Evolutionary conservation across 2,888 invertebrate genomes (phyloP).

Genomic region (Melanostoma scalare): DNA sequence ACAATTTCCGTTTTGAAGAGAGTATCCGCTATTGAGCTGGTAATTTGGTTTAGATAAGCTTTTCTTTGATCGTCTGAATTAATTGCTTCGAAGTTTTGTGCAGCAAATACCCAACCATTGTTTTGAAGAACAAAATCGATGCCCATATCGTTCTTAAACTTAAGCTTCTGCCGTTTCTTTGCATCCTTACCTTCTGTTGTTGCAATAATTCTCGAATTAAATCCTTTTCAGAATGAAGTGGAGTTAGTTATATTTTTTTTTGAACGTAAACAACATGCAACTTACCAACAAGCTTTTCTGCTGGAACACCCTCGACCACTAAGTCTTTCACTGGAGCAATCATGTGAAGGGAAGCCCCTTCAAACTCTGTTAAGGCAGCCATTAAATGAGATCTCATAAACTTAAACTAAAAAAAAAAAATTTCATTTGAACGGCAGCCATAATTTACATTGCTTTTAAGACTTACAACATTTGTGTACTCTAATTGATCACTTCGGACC

Average conservation of each 20-base stretch:
- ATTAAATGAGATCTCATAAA: conserved; percentile 76
- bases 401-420: conserved; percentile 76
- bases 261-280: not conserved
- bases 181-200: conserved; percentile 85
- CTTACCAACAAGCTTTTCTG: conserved; percentile 81
- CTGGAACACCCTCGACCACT: conserved; percentile 82
- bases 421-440: conserved; percentile 1
- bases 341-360: conserved; percentile 85
- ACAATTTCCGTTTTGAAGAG: conserved; percentile 80
- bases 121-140: conserved; percentile 85
- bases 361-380: conserved; percentile 82
- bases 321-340: conserved; percentile 85
- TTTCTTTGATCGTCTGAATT: conserved; percentile 77
- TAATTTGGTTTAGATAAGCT: conserved; percentile 77
- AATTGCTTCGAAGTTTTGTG: conserved; percentile 78
- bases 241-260: conserved; percentile 19
- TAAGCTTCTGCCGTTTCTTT: conserved; percentile 85
- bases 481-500: conserved; percentile 86
- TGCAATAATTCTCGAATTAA: conserved; percentile 85
- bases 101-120: conserved; percentile 81
- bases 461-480: conserved; percentile 80
- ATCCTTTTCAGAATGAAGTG: conserved; percentile 80
- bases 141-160: conserved; percentile 85
- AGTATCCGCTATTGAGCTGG: conserved; percentile 79
- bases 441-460: too few species aligned